These are phyloP conservation scores for Dromas ardeola DNA, from an alignment of 2,113 vertebrate genomes.

Conservation along the genomic window DNA sequence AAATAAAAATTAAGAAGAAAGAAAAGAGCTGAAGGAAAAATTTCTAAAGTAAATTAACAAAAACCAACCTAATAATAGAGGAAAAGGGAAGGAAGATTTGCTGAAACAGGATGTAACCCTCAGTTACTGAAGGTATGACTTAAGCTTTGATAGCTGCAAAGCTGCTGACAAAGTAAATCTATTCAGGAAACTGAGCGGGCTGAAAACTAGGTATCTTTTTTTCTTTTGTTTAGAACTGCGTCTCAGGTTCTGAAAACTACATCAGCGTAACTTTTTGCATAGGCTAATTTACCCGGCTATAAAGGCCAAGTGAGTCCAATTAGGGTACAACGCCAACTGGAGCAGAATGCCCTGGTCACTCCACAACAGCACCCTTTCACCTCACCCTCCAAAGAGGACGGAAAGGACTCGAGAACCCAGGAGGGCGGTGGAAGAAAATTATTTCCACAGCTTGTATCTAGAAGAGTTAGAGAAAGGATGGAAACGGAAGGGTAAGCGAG, in stretches of 20 bases:
- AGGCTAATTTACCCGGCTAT: background rate
- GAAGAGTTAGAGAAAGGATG: background rate
- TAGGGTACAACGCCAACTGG: background rate
- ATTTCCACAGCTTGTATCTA: background rate
- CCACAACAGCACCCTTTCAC: background rate
- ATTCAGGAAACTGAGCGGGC: background rate
- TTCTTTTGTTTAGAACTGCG: background rate
- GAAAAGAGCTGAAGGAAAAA: background rate
- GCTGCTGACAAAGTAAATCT: background rate
- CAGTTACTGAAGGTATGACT: background rate
- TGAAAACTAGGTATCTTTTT: background rate
- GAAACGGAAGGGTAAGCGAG: background rate
- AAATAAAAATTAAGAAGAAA: background rate
- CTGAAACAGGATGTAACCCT: background rate
- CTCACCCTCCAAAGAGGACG: background rate
- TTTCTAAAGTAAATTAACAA: background rate
- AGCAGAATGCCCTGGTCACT: background rate
- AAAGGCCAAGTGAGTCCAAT: background rate
- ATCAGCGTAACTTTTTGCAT: background rate
- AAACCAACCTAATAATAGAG: background rate
- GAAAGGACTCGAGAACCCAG: background rate
- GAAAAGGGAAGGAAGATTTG: background rate
- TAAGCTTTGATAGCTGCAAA: background rate
- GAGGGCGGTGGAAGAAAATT: background rate
- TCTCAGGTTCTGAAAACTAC: background rate